Evolutionary conservation across 1,140 invertebrate species (phyloP), one percentile per base, ranked within the genome.

Genomic region (Cherax quadricarinatus): DNA sequence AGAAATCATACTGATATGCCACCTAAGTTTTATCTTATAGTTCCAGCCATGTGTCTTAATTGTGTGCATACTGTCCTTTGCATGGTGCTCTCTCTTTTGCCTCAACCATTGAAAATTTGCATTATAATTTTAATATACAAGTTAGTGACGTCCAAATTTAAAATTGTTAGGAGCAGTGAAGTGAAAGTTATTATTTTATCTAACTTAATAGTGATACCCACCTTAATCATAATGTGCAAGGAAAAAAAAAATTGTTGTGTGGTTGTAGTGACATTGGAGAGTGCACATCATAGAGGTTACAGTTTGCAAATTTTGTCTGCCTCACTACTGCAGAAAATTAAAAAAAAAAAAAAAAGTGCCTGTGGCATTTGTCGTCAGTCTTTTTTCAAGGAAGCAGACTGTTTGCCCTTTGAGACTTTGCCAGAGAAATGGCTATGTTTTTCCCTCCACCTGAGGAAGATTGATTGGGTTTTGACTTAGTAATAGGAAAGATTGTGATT

Each of bases 11-110:
- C 78, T 60, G 30, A 78, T 90, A 82, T 90, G 88, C 88, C 88
- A 84, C 88, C 85, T 48, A 75, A 90, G 62, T 90, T 89, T 75
- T 89, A 89, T 75, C 70, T 89, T 90, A 90, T 90, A 90, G 88
- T 90, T 90, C 88, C 88, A 90, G 88, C 81, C 70, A 90, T 84
- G 88, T 90, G 88, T 90, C 88, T 90, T 90, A 90, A 60, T 60
- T 85, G 88, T 90, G 88, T 90, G 83, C 70, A 49, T 85, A 75
- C 70, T 16, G 24, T 85, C 83, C 83, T 85, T 60, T 48, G 24
- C 14, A 30, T 21, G 83, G 30, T 85, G 83, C n/a, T 70, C 60
- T 48, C 62, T 85, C 82, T 62, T 3, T 14, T 84, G 82, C n/a
- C 82, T 18, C 10, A 62, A 84, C 57, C 60, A 66, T 18, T 66